phyloP scores from a whole-genome alignment of 2,113 vertebrate genomes.

The Dendrocopos noguchii region DNA sequence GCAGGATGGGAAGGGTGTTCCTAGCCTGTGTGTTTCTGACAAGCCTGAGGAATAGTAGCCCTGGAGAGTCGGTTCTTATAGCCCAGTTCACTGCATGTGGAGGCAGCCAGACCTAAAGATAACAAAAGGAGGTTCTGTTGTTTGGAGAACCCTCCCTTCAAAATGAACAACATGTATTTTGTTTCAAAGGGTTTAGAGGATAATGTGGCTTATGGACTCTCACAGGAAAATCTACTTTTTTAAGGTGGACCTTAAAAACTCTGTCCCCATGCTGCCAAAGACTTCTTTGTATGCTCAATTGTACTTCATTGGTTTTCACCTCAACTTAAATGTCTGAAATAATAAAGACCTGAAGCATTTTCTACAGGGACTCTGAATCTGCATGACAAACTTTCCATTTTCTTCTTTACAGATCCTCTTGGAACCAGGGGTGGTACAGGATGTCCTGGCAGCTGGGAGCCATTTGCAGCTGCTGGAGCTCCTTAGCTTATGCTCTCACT shows the following conservation, averaged over 20 bases:
- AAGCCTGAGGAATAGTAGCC: neutral
- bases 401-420: conserved; percentile 85
- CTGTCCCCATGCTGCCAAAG: neutral
- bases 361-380: neutral
- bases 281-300: neutral
- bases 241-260: neutral
- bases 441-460: conserved; percentile 94
- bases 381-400: conserved; percentile 5
- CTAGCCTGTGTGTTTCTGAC: neutral
- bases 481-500: conserved; percentile 95
- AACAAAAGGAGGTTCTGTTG: neutral
- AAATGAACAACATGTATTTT: neutral
- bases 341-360: neutral
- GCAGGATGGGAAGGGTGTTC: conserved; percentile 1
- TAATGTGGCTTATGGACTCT: neutral
- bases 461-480: conserved; percentile 97
- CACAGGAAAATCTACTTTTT: neutral
- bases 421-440: conserved; percentile 94
- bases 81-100: neutral
- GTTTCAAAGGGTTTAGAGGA: neutral
- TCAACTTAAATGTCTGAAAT: neutral
- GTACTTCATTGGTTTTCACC: neutral
- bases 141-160: neutral
- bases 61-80: neutral
- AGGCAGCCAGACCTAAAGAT: neutral